Evolutionary conservation across 2,888 invertebrate species (phyloP), one percentile per base, ranked within the genome.

Genomic region (Scotopteryx bipunctaria): DNA sequence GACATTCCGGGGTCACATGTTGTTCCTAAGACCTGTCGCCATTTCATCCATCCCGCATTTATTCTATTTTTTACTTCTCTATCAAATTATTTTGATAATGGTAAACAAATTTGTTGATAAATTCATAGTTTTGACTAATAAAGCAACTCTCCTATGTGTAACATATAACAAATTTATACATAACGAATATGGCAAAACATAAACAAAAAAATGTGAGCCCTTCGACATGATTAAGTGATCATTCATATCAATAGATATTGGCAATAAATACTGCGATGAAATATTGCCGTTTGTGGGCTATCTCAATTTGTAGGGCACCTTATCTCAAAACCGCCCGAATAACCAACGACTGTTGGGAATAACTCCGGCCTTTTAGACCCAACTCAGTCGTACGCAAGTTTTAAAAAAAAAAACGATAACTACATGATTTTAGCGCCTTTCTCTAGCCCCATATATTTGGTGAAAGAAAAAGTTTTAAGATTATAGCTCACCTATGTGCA

Each of bases 251-350:
- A 68, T 60, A 69, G 69, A 71, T 69, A 78, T 71, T 71, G 70
- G 79, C 75, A 75, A 84, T 86, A 87, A 87, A 87, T 86, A 83
- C 81, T 69, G 71, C 73, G 76, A 81, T 84, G 83, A 88, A 81
- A 83, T 86, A 86, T 84, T 71, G 73, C 78, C 76, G 72, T 81
- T 84, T 84, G 82, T 83, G 83, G 83, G 78, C 75, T 78, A 81
- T 79, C 77, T 82, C 86, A 86, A 88, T 88, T 86, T 86, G 84
- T 83, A 81, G 77, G 76, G 75, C 72, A 71, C 74, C 76, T 79
- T 83, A 82, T 85, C 83, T 81, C 73, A 73, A 81, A 83, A 86
- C 83, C 81, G 78, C 65, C 68, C 64, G 36, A 36, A 48, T 54
- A 48, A 54, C 44, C 47, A 44, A 35, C 38, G 27, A 35, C 23